Evolutionary conservation across 2,113 vertebrate genomes (phyloP), one percentile per base, ranked within the genome.

Genomic region (Tichodroma muraria): DNA sequence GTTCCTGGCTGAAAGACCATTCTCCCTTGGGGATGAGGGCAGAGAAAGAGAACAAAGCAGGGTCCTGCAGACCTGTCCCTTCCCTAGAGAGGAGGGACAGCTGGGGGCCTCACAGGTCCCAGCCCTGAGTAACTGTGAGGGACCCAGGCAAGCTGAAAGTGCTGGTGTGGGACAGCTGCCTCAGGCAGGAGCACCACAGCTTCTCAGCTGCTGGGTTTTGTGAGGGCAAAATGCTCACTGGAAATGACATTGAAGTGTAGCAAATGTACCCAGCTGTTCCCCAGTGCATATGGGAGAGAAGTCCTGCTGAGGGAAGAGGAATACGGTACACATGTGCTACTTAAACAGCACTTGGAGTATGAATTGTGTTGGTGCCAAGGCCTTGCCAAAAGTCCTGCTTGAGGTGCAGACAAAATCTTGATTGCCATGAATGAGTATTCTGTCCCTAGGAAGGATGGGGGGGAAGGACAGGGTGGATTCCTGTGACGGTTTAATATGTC

Each of bases 271-370:
- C 10, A 42, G 15, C 17, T 47, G 6, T 23, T 77, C 28, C 37
- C 4, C 0, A 2, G 0, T 47, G 59, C 10, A n/a, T 0, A 0
- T 8, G 15, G 9, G 24, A 22, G 10, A 64, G 14, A 72, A 57
- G 37, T 7, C 4, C 24, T 63, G 23, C 16, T 18, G 42, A 56
- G 25, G 23, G 28, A 79, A 69, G 28, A n/a, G 23, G 8, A 63
- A 49, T 15, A 8, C 6, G 8, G 11, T 9, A 11, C 4, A 6
- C 6, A 2, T 3, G 23, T 57, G 45, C 15, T 25, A 77, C 28
- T 47, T 31, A 40, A 61, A 63, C 2, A 7, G 47, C 5, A 4
- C 31, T n/a, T 13, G 33, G 11, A 35, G 7, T 37, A 30, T 0
- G 1, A 73, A 12, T 30, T 23, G 9, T 53, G 19, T 18, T 68